phyloP scores from a whole-genome alignment of 2,888 invertebrate genomes.

The Phengaris arion region DNA sequence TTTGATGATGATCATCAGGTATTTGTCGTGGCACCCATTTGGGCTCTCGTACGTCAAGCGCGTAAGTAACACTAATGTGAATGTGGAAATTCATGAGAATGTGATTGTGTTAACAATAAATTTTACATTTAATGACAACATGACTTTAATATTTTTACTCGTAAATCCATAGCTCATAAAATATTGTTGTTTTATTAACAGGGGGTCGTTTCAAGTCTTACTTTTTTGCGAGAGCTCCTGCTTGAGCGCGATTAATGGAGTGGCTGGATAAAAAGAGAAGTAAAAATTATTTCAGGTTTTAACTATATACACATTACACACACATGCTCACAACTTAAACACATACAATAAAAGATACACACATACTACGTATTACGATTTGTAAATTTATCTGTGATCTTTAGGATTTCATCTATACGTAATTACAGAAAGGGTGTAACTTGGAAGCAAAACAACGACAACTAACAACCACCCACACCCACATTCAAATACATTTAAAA shows the following conservation, averaged over 20 bases:
- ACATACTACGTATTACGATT: slow-evolving; percentile 51
- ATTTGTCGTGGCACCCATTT: slow-evolving; percentile 69
- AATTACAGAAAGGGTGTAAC: slow-evolving; percentile 71
- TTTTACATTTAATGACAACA: not conserved
- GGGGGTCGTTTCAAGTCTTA: not conserved
- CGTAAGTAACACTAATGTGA: slow-evolving; percentile 32
- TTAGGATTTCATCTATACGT: slow-evolving; percentile 44
- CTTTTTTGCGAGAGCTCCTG: not conserved
- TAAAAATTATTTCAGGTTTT: slow-evolving; percentile 2
- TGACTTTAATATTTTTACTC: not conserved
- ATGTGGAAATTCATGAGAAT: slow-evolving; percentile 3
- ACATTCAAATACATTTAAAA: slow-evolving; percentile 55
- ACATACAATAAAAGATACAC: slow-evolving; percentile 61
- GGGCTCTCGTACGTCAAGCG: slow-evolving; percentile 41
- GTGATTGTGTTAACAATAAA: not conserved
- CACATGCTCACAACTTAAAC: slow-evolving; percentile 68
- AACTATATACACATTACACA: slow-evolving; percentile 38
- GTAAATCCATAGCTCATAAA: not conserved
- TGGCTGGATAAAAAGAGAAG: slow-evolving; percentile 1
- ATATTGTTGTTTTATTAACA: not conserved
- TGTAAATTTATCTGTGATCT: slow-evolving; percentile 79
- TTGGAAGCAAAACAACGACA: slow-evolving; percentile 78
- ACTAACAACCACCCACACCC: slow-evolving; percentile 71
- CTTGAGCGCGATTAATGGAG: not conserved
- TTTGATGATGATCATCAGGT: slow-evolving; percentile 72